phyloP scores from a whole-genome alignment of 2,113 vertebrate genomes.

The Actenoides lindsayi region DNA sequence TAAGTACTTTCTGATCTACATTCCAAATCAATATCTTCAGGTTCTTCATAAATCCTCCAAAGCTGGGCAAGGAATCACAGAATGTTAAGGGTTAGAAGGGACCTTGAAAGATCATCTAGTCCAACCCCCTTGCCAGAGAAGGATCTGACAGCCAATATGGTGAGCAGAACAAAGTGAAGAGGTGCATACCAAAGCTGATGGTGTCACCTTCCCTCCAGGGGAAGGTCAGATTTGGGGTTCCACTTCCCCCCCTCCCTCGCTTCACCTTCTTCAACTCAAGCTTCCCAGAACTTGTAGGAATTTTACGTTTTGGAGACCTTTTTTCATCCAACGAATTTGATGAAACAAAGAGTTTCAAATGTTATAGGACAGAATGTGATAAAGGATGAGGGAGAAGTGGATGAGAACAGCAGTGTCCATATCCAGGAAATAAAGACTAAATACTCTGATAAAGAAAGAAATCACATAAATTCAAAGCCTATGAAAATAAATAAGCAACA shows the following conservation, averaged over 20 bases:
- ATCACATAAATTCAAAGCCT: not conserved
- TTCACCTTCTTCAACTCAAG: not conserved
- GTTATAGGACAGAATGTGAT: not conserved
- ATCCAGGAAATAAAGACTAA: not conserved
- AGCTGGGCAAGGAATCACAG: not conserved
- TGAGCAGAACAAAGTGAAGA: not conserved
- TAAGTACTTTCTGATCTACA: not conserved
- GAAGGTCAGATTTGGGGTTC: not conserved
- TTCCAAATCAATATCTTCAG: not conserved
- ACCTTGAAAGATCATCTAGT: too few species aligned
- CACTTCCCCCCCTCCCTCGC: accelerated
- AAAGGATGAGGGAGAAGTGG: not conserved
- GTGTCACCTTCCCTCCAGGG: not conserved
- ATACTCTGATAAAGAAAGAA: not conserved
- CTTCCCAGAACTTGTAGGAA: not conserved
- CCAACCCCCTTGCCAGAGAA: too few species aligned
- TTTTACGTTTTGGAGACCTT: not conserved
- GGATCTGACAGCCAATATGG: not conserved
- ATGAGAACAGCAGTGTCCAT: not conserved
- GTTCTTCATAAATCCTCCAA: not conserved
- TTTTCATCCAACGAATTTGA: not conserved
- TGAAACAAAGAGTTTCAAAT: not conserved
- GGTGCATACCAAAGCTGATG: not conserved
- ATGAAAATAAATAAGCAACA: not conserved
- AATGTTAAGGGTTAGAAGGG: too few species aligned